These are phyloP conservation scores for Xenopus petersii DNA, from an alignment of 2,797 vertebrate genomes.

Conservation along the genomic window DNA sequence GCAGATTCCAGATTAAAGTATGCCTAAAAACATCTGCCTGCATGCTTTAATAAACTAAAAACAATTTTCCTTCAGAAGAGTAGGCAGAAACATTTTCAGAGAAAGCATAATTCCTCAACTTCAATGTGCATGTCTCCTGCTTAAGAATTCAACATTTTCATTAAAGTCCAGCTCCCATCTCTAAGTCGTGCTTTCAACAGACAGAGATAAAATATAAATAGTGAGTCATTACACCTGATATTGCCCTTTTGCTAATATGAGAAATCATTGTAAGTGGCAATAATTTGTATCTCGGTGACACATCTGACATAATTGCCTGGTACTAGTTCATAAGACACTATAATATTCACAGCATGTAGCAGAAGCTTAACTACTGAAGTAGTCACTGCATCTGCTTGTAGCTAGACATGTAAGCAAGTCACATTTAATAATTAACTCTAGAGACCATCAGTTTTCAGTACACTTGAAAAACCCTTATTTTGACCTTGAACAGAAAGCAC, in stretches of 20 bases:
- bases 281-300: neutral
- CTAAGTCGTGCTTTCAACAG: neutral
- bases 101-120: too few species aligned
- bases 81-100: too few species aligned
- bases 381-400: neutral
- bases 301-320: constrained; percentile 4
- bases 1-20: too few species aligned
- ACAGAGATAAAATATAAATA: neutral
- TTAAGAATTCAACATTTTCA: too few species aligned
- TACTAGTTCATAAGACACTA: neutral
- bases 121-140: too few species aligned
- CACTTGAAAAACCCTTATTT: too few species aligned
- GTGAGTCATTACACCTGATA: constrained; percentile 1
- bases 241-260: neutral
- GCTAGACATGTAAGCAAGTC: neutral
- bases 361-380: neutral
- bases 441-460: too few species aligned
- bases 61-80: too few species aligned
- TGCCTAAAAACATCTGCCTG: too few species aligned
- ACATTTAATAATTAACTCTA: neutral
- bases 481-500: too few species aligned
- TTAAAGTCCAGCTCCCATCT: too few species aligned
- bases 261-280: neutral
- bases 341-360: neutral
- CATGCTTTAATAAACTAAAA: too few species aligned